phyloP scores from a whole-genome alignment of 92 coral and sea anemone species.

The Parazoanthus atlanticus region DNA sequence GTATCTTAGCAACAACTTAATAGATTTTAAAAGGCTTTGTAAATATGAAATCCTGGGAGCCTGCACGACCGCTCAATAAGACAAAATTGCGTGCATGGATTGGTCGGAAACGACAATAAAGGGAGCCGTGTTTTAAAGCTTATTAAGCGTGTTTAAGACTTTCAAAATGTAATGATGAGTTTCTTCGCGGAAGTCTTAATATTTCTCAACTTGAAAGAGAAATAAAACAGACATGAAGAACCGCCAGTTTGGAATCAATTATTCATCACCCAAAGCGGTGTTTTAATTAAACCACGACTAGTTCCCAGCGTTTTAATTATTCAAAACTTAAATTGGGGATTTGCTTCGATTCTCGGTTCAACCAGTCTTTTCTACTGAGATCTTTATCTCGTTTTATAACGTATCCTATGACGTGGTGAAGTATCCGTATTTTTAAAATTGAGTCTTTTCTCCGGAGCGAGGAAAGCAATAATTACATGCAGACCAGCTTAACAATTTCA shows the following conservation, averaged over 20 bases:
- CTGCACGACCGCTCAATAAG: constrained; percentile 8
- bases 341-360: constrained; percentile 6
- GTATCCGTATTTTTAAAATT: background rate
- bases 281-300: constrained; percentile 42
- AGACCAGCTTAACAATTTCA: background rate
- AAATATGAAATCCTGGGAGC: background rate
- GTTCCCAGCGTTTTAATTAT: constrained; percentile 19
- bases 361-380: background rate
- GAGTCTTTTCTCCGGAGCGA: background rate
- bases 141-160: background rate
- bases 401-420: background rate
- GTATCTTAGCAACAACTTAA: constrained; percentile 35
- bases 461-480: background rate
- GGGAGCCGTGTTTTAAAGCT: background rate
- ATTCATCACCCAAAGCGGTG: constrained; percentile 35
- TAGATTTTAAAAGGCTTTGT: constrained; percentile 8
- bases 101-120: constrained; percentile 6
- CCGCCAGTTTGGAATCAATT: constrained; percentile 35
- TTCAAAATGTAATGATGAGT: too few relatives aligned
- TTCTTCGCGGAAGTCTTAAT: background rate
- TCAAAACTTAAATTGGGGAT: constrained; percentile 6
- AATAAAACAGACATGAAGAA: constrained; percentile 14
- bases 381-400: background rate
- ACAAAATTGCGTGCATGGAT: background rate
- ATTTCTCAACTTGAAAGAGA: background rate